A percentile compares a stretch with the other conserved stretches of the same genome.
phyloP scores from a whole-genome alignment of 1,140 invertebrate species.

The Ruditapes philippinarum region DNA sequence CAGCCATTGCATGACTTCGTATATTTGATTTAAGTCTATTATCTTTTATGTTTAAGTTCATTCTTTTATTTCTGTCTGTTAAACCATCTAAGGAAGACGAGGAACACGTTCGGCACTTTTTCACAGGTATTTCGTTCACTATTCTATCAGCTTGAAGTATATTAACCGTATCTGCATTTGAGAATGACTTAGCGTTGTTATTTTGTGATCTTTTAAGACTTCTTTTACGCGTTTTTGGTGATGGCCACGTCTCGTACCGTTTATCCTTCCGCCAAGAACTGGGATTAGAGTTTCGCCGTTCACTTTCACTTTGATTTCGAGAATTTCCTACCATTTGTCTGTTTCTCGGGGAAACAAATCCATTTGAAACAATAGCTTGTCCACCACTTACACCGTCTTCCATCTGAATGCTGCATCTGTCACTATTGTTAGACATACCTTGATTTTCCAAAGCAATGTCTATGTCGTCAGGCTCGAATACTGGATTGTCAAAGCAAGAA shows the following conservation, averaged over 20 bases:
- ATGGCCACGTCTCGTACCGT: constrained; percentile 59
- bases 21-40: constrained; percentile 82
- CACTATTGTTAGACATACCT: not conserved
- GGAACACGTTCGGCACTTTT: constrained; percentile 12
- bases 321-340: not conserved
- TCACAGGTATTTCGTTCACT: constrained; percentile 23
- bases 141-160: not conserved
- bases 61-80: not conserved
- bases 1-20: constrained; percentile 77
- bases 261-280: not conserved
- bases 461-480: constrained; percentile 41
- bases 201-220: constrained; percentile 21
- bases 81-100: not conserved
- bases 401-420: not conserved
- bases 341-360: not conserved
- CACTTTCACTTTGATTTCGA: not conserved
- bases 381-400: not conserved
- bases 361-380: not conserved
- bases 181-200: not conserved
- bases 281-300: not conserved
- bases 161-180: not conserved
- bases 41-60: constrained; percentile 73
- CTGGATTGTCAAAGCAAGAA: constrained; percentile 37
- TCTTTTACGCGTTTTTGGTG: constrained; percentile 29
- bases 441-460: not conserved